Base-by-base conservation (phyloP, 2,888 invertebrate genomes). In the Rhamnusium bicolor region DNA sequence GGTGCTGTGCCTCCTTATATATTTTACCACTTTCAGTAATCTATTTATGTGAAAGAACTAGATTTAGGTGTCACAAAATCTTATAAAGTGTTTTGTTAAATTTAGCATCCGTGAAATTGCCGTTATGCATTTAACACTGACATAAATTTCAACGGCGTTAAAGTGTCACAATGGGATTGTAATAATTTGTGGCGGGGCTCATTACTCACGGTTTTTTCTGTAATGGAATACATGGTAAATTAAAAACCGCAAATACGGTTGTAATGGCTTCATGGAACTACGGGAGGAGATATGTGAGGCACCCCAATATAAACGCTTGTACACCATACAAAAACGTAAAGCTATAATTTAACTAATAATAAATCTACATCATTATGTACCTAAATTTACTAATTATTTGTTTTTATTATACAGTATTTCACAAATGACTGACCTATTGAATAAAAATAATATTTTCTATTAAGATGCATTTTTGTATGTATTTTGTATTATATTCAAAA, bases 11-110 rank as follows among this genome's bases (percentile, higher is more conserved):
- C 19, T 12, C 51, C 24, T 12, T 12, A 14, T 29, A 56, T 29
- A 58, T 58, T 58, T n/a, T 29, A 18, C 49, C 63, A 16, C 27
- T 21, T 29, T 19, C 47, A 46, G 47, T 21, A 49, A 21, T 21
- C 63, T 47, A 49, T 63, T 63, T 29, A 29, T 51, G 63, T 63
- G 27, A 49, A 63, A 63, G 63, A 47, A 54, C 51, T 63, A 51
- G 49, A 63, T 47, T 29, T 63, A 14, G 47, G 32, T 40, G 65
- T 32, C 53, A 19, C 32, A 29, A 8, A 19, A 14, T 18, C 65
- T 29, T 40, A 53, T 51, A 65, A 65, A 65, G 53, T 53, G 65
- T 65, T 65, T 32, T 32, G 65, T 53, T 53, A 40, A 53, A 32
- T 53, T 53, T 65, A 53, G 32, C 32, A 40, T 51, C 53, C n/a